phyloP scores from a whole-genome alignment of 2,113 vertebrate genomes.

The Trogon melanurus region DNA sequence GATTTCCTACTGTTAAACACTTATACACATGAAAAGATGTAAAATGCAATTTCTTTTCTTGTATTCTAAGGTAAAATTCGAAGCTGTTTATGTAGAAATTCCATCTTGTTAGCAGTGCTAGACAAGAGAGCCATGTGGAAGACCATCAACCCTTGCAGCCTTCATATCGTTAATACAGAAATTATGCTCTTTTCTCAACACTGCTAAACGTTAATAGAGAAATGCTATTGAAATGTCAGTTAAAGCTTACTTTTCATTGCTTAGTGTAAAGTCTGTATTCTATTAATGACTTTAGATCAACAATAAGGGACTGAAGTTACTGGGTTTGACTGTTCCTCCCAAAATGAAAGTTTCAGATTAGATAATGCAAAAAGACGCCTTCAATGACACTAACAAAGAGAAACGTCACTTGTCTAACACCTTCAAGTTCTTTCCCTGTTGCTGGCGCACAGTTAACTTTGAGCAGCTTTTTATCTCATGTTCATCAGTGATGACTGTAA shows the following conservation, averaged over 20 bases:
- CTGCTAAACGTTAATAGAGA: background rate
- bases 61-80: background rate
- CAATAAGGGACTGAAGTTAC: background rate
- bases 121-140: background rate
- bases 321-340: background rate
- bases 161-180: background rate
- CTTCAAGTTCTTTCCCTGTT: background rate
- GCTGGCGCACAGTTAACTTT: background rate
- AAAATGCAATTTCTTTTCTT: background rate
- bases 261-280: background rate
- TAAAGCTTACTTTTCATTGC: background rate
- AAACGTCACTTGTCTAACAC: background rate
- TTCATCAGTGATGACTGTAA: background rate
- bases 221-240: background rate
- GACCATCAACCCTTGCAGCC: background rate
- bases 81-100: background rate
- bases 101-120: background rate
- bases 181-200: background rate
- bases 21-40: background rate
- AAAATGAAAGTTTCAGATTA: background rate
- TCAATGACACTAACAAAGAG: background rate
- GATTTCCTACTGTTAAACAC: background rate
- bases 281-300: background rate
- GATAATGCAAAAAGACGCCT: background rate
- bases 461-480: background rate